Evolutionary conservation across 64 coral and sea anemone genomes (phyloP), one percentile per base, ranked within the genome.

Genomic region (Dendrophyllia cribrosa): DNA sequence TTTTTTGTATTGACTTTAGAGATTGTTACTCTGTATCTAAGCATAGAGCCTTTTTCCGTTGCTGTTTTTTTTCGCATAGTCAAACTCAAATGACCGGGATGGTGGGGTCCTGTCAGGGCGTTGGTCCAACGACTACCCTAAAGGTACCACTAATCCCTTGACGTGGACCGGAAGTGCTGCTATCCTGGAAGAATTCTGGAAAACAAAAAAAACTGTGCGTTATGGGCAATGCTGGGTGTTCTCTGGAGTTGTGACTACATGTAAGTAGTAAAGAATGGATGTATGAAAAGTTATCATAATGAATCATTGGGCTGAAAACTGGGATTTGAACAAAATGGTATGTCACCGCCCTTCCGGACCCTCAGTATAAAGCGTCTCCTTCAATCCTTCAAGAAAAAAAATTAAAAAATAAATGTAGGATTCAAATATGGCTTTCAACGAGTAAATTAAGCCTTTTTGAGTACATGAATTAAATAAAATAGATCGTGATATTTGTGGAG

Each of bases 151-250:
- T 47, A 19, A 20, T 2, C 95, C 95, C 0, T 48, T 67, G 47
- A 88, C 70, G 2, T 97, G 95, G 95, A 77, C 59, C 0, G 95
- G 95, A 59, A 97, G 95, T 71, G 88, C 79, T 16, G n/a, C 59
- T 7, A 97, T 97, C 49, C 85, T 85, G 24, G 79, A 97, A 56
- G 85, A 97, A 84, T 97, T 88, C 65, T 59, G 73, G 16, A 75
- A 34, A 14, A 90, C 64, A 71, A 70, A 94, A 11, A 15, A 77
- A 13, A 53, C 16, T 22, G 91, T 97, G 34, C 88, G 88, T 10
- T 97, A 94, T 68, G 95, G 91, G 25, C 95, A 97, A 47, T 97
- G 95, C 75, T 97, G 95, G 95, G 95, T 97, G 19, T 97, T 94
- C 70, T 97, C 95, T 71, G 95, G 95, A 8, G 75, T 97, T 43